Evolutionary conservation across 1,140 invertebrate species (phyloP).

Genomic region (Theocolax elegans): DNA sequence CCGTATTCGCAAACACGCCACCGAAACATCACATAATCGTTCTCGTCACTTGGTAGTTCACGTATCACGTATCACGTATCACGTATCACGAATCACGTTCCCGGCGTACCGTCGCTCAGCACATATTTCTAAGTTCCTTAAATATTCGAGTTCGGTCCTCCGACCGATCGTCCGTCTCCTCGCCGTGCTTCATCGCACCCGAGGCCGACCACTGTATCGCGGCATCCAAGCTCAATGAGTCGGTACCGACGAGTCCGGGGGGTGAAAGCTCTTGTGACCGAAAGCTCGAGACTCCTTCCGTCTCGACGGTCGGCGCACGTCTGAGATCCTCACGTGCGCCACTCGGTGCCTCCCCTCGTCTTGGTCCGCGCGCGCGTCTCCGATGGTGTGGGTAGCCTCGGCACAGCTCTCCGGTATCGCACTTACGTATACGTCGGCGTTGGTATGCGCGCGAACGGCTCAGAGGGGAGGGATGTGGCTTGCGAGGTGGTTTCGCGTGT

Average conservation of each 20-base stretch:
- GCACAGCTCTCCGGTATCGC: not conserved
- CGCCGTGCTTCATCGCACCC: slow-evolving; percentile 9
- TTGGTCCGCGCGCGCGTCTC: not conserved
- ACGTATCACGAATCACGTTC: too few species aligned
- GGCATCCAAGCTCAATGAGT: not conserved
- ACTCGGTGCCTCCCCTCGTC: not conserved
- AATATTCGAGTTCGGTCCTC: too few species aligned
- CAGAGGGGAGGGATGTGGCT: not conserved
- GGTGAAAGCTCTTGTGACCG: not conserved
- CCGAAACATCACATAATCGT: too few species aligned
- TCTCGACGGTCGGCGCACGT: slow-evolving; percentile 3
- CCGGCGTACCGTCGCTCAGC: too few species aligned
- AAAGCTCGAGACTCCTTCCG: not conserved
- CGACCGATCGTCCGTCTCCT: slow-evolving; percentile 5
- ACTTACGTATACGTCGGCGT: not conserved
- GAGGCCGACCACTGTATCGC: not conserved
- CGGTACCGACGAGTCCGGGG: not conserved
- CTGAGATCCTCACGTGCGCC: slow-evolving; percentile 32
- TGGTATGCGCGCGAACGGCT: not conserved
- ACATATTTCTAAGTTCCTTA: too few species aligned
- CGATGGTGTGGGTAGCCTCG: not conserved
- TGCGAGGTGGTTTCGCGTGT: too few species aligned
- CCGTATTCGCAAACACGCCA: too few species aligned
- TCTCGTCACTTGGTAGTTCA: too few species aligned
- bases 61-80: too few species aligned